Evolutionary conservation across 2,888 invertebrate genomes (phyloP), one percentile per base, ranked within the genome.

Genomic region (Neoitamus cyanurus): DNA sequence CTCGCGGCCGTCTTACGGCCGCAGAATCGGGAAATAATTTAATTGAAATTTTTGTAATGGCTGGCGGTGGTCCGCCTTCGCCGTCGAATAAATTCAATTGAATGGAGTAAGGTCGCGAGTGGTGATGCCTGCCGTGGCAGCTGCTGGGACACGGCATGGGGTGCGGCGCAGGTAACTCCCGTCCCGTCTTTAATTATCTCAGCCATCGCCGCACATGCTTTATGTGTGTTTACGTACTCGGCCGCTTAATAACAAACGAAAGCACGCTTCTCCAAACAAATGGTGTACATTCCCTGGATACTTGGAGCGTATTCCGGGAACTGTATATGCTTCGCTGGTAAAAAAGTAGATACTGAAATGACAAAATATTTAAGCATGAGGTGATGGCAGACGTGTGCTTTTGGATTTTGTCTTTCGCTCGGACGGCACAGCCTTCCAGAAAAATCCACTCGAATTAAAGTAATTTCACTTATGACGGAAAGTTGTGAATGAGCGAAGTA

Each of bases 161-260:
- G 25, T n/a, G 36, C 73, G 36, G 20, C 36, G 36, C 31, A 72
- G 72, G 73, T 75, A 37, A 75, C 25, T 75, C 15, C 34, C 6
- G n/a, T n/a, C n/a, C 30, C 28, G 7, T 75, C 75, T 75, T 75
- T 75, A 75, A 75, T 75, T 75, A 75, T 75, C 42, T 75, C 36
- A 28, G 58, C 15, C 58, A 20, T 58, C 58, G 58, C 58, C 58
- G 25, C 75, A 75, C 75, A 75, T 75, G 75, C 75, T 37, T 42
- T 75, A 13, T 58, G 42, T 42, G 9, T 75, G 75, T 75, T 75
- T 75, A 75, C 75, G 42, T 37, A 75, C 75, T 42, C 28, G 46
- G 42, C 37, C 75, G 37, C 75, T 13, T 3, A 75, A 37, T 37
- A 75, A 75, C 42, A 75, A 75, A 75, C 75, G 42, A 20, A 75